These are phyloP conservation scores for Trididemnum miniatum DNA, from an alignment of 23 tunicate species.

Conservation along the genomic window DNA sequence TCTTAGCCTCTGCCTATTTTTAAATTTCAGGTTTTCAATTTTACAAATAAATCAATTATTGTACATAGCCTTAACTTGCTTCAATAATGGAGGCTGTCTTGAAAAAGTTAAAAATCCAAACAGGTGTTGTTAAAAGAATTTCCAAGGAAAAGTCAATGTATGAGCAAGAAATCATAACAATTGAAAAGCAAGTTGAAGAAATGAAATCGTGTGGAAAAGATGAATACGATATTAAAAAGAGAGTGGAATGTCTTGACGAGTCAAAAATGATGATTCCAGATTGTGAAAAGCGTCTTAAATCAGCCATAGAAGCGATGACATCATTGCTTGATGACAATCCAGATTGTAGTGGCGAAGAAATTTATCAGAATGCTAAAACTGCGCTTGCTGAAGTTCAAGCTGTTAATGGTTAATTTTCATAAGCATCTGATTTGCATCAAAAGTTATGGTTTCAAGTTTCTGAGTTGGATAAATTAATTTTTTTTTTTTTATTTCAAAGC, in stretches of 20 bases:
- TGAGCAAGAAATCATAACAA: slow-evolving; percentile 56
- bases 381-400: slow-evolving; percentile 46
- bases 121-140: slow-evolving; percentile 88
- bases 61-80: neutral
- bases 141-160: slow-evolving; percentile 78
- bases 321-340: slow-evolving; percentile 50
- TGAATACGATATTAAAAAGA: slow-evolving; percentile 79
- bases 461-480: too few species aligned
- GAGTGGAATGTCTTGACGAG: slow-evolving; percentile 66
- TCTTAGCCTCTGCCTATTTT: too few species aligned
- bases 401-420: neutral
- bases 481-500: too few species aligned
- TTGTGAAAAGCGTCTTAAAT: slow-evolving; percentile 70
- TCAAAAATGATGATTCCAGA: slow-evolving; percentile 87
- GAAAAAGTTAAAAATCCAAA: slow-evolving; percentile 83
- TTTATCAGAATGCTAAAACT: slow-evolving; percentile 55
- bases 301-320: slow-evolving; percentile 49
- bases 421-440: neutral
- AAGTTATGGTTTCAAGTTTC: too few species aligned
- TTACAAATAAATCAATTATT: too few species aligned
- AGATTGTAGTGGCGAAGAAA: slow-evolving; percentile 54
- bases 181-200: slow-evolving; percentile 52
- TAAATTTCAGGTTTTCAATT: too few species aligned
- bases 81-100: slow-evolving; percentile 66
- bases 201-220: slow-evolving; percentile 70